phyloP scores from a whole-genome alignment of 2,113 vertebrate genomes.

The Condylura cristata region DNA sequence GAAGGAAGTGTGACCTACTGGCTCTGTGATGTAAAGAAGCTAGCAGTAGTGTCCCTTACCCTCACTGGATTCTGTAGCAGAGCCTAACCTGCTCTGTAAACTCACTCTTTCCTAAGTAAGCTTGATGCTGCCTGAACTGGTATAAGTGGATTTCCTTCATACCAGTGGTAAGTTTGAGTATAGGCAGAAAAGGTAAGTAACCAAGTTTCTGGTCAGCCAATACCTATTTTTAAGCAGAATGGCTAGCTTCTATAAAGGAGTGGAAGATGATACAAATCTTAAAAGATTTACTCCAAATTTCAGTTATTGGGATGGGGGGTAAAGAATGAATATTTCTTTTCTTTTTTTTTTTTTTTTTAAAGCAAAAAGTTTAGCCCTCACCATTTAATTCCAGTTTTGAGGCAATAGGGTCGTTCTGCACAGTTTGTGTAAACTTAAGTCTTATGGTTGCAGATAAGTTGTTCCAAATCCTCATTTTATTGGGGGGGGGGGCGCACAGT shows the following conservation, averaged over 20 bases:
- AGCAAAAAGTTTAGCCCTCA: background rate
- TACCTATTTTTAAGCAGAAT: background rate
- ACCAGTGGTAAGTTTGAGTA: background rate
- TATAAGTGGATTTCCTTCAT: background rate
- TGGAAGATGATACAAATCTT: background rate
- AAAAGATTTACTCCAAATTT: too few relatives aligned
- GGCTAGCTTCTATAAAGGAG: background rate
- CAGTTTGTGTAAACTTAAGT: background rate
- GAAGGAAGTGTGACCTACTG: slow-evolving; percentile 62
- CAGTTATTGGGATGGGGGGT: background rate
- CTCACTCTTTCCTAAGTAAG: background rate
- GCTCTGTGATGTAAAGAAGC: background rate
- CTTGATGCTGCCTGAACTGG: background rate
- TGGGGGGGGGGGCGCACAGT: background rate
- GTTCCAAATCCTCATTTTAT: background rate
- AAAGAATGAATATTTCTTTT: background rate
- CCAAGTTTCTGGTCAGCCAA: background rate
- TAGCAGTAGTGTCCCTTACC: background rate
- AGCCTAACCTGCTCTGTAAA: background rate
- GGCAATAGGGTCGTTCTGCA: background rate
- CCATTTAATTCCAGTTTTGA: background rate
- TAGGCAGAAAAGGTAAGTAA: background rate
- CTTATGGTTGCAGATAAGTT: background rate
- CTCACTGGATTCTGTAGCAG: background rate
- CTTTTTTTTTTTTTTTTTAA: too few relatives aligned